Evolutionary conservation across 2,888 invertebrate species (phyloP).

Genomic region (Coelogynopora nodosa): DNA sequence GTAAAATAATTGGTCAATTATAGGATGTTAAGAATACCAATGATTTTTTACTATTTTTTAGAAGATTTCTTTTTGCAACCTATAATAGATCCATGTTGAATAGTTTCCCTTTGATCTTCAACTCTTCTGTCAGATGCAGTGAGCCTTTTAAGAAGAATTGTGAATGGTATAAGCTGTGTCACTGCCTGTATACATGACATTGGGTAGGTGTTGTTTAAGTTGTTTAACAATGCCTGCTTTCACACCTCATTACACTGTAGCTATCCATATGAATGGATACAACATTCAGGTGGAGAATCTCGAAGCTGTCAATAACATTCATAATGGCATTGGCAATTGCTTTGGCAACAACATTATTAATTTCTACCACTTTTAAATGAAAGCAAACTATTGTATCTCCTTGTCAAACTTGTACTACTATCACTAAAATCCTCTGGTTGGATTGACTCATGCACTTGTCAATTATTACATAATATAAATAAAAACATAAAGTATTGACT

Average conservation of each 20-base stretch:
- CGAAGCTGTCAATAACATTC: neutral
- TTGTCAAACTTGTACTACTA: too few relatives aligned
- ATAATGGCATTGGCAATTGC: neutral
- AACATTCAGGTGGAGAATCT: neutral
- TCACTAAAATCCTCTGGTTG: too few relatives aligned
- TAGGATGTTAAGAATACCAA: neutral
- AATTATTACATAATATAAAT: too few relatives aligned
- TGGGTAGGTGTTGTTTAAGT: neutral
- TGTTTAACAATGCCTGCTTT: neutral
- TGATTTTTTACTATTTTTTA: neutral
- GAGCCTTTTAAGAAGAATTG: neutral
- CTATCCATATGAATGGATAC: slow-evolving; percentile 26
- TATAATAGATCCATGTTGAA: neutral
- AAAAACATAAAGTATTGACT: too few relatives aligned
- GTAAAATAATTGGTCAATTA: neutral
- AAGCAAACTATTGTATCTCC: too few relatives aligned
- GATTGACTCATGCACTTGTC: too few relatives aligned
- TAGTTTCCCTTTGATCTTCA: neutral
- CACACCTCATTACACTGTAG: slow-evolving; percentile 6
- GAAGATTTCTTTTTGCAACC: neutral
- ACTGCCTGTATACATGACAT: neutral
- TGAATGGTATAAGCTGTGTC: neutral
- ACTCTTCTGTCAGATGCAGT: neutral
- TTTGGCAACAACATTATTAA: neutral
- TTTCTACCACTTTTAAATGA: too few relatives aligned